Evolutionary conservation across 2,888 invertebrate genomes (phyloP).

Genomic region (Coleophora deauratella): DNA sequence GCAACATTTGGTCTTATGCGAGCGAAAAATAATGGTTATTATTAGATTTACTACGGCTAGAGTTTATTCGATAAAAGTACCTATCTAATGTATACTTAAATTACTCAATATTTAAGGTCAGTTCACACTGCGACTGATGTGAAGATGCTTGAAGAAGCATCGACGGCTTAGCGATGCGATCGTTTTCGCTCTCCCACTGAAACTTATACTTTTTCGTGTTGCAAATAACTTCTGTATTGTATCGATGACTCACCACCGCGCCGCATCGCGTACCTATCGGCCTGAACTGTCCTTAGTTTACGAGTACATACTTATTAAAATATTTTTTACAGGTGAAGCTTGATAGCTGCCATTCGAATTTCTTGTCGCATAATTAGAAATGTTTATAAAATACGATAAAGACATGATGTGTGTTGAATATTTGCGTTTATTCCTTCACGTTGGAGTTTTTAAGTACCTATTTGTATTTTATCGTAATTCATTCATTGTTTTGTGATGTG

Average conservation of each 20-base stretch:
- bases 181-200: no score
- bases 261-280: no score
- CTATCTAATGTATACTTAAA: conserved; percentile 34
- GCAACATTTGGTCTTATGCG: conserved; percentile 48
- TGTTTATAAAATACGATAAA: conserved; percentile 31
- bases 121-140: no score
- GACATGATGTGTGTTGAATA: conserved; percentile 28
- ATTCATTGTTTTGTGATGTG: neutral
- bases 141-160: no score
- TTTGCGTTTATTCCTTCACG: conserved; percentile 16
- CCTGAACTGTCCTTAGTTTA: no score
- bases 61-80: conserved; percentile 46
- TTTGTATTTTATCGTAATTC: neutral
- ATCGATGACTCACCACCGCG: no score
- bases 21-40: conserved; percentile 40
- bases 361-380: conserved; percentile 29
- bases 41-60: conserved; percentile 44
- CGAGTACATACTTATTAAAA: conserved; percentile 46
- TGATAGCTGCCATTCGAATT: conserved; percentile 32
- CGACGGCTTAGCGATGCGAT: no score
- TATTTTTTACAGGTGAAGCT: conserved; percentile 33
- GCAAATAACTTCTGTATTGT: no score
- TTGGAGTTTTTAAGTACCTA: neutral
- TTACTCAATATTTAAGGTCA: conserved; percentile 34
- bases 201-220: no score